Evolutionary conservation across 1,140 invertebrate genomes (phyloP), one percentile per base, ranked within the genome.

Genomic region (Muscidifurax raptorellus): DNA sequence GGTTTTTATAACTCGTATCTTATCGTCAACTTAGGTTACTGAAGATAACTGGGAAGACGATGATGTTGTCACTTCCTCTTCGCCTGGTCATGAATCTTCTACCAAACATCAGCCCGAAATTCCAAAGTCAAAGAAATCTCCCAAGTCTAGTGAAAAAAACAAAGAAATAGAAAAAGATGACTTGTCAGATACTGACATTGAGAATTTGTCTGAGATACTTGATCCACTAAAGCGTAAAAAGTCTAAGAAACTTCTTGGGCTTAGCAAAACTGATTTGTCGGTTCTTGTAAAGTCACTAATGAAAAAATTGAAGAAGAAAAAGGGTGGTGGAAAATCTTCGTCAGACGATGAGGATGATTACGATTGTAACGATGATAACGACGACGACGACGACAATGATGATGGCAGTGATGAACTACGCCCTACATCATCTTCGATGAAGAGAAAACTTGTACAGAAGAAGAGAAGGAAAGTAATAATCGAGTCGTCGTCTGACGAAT

Each of bases 161-260:
- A 85, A 85, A 69, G 52, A 75, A 64, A 84, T 74, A 69, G 52
- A 67, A 40, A 80, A 74, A n/a, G 30, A 80, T 0, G 72, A 84
- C 12, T 15, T 1, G 12, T 25, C 12, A 1, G 74, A 47, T n/a
- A 82, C 6, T 10, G 71, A 82, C 25, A 13, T 32, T 10, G 80
- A 82, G 36, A 77, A 25, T 40, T 64, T 28, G 13, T 3, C 25
- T 18, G 72, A 83, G 22, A 1, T 32, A n/a, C n/a, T 22, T 47
- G 82, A 52, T 18, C 18, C 44, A 0, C 59, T 27, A 25, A 32
- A 75, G n/a, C 22, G 27, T 25, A 72, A 79, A 67, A 83, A 83
- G 30, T 83, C 82, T 15, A 72, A 83, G n/a, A 59, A 59, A 59
- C 22, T 59, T 0, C 15, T 18, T 13, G 13, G 25, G 13, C 25